A percentile compares a stretch with the other conserved stretches of the same genome.
Evolutionary conservation across 2,797 vertebrate species (phyloP).

Genomic region (Crenichthys baileyi): DNA sequence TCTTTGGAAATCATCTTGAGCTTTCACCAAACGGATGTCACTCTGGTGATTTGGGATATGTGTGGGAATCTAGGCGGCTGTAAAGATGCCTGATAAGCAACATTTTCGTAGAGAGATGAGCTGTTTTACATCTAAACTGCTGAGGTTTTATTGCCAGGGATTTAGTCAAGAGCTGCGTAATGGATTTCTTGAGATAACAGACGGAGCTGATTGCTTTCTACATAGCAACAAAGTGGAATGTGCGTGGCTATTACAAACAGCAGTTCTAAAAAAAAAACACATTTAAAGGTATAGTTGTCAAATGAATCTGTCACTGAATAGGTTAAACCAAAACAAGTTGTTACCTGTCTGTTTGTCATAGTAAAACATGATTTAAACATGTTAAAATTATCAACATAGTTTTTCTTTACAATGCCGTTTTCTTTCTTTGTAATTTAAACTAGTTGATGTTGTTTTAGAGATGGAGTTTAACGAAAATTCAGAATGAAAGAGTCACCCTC

Average conservation of each 20-base stretch:
- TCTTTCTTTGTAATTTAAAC: neutral
- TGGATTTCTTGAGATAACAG: slow-evolving; percentile 57
- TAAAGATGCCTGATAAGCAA: slow-evolving; percentile 34
- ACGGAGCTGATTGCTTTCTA: slow-evolving; percentile 49
- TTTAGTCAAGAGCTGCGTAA: slow-evolving; percentile 61
- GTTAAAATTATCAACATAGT: neutral
- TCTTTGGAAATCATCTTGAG: slow-evolving; percentile 36
- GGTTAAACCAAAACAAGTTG: neutral
- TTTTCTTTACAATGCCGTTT: neutral
- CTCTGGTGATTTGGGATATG: slow-evolving; percentile 41
- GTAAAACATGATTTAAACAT: neutral
- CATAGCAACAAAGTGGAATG: slow-evolving; percentile 66
- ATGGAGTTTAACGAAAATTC: no score
- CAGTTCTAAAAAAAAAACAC: neutral
- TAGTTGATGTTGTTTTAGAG: neutral
- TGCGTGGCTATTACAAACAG: neutral
- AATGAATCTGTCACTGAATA: neutral
- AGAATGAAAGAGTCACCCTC: no score
- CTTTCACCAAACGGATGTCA: slow-evolving; percentile 55
- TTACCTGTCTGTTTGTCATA: neutral
- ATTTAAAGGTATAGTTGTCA: neutral
- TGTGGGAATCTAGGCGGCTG: slow-evolving; percentile 58
- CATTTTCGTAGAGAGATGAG: slow-evolving; percentile 44
- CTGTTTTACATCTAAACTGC: slow-evolving; percentile 44
- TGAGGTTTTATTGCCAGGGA: slow-evolving; percentile 61